These are phyloP conservation scores for Sarcophilus harrisii DNA, from an alignment of 2,797 vertebrate species.

Conservation along the genomic window DNA sequence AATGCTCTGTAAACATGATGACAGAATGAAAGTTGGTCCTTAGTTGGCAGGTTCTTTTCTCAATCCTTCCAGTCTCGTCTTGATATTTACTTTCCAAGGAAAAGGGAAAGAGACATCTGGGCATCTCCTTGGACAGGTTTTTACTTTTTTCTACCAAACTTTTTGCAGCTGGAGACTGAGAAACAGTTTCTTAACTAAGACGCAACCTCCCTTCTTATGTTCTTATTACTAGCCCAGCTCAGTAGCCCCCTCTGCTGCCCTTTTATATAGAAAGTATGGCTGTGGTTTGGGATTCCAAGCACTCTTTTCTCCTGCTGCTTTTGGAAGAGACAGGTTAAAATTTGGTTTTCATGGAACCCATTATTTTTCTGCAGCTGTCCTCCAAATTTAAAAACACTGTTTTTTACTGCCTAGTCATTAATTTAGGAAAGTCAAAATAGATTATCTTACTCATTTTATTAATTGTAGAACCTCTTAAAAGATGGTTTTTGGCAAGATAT, in stretches of 20 bases:
- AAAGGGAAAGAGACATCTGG: background rate
- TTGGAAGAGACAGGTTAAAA: background rate
- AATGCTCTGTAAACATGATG: background rate
- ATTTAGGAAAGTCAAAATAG: background rate
- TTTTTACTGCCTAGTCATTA: background rate
- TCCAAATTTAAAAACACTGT: background rate
- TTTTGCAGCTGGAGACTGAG: background rate
- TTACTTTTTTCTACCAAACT: background rate
- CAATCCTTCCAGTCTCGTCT: background rate
- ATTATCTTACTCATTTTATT: conserved; percentile 46
- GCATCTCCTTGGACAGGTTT: background rate
- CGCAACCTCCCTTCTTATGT: background rate
- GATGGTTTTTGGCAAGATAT: background rate
- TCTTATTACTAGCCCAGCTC: background rate
- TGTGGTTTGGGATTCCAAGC: background rate
- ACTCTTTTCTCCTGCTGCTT: background rate
- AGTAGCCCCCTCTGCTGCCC: conserved; percentile 78
- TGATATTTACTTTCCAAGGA: background rate
- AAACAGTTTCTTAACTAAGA: background rate
- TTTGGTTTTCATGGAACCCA: conserved; percentile 1
- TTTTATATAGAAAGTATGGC: conserved; percentile 44
- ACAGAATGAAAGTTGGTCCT: background rate
- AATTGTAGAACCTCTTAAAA: background rate
- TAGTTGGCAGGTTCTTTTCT: conserved; percentile 30
- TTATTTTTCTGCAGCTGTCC: background rate